These are phyloP conservation scores for Hydrotaea cyrtoneurina DNA, from an alignment of 2,888 invertebrate genomes.

Conservation along the genomic window DNA sequence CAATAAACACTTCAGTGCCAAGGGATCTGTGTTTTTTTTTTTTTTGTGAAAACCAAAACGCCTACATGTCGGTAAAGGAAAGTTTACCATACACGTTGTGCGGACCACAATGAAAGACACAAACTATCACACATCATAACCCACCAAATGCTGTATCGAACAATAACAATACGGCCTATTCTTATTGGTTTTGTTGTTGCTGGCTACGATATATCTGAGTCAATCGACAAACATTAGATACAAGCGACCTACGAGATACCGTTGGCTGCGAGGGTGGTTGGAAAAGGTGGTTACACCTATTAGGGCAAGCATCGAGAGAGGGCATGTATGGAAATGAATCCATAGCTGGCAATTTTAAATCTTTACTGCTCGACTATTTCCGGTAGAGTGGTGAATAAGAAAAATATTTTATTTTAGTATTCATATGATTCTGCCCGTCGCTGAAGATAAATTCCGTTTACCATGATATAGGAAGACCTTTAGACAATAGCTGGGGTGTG, in stretches of 20 bases:
- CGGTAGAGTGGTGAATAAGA: no score
- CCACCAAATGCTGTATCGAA: not conserved
- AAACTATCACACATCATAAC: not conserved
- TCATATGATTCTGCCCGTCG: no score
- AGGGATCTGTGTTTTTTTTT: not conserved
- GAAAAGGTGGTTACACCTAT: not conserved
- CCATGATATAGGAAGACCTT: no score
- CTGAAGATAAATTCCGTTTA: no score
- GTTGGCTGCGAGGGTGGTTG: not conserved
- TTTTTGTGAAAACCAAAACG: not conserved
- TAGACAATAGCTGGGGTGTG: no score
- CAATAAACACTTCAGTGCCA: not conserved
- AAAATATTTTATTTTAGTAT: no score
- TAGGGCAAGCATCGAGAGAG: no score
- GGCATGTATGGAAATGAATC: no score
- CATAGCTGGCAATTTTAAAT: no score
- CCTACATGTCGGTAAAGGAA: not conserved
- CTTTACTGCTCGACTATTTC: no score
- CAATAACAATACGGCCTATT: not conserved
- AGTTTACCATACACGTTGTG: not conserved
- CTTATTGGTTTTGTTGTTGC: not conserved
- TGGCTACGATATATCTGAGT: not conserved
- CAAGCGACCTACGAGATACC: not conserved
- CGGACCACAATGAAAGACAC: not conserved
- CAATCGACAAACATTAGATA: not conserved